These are phyloP conservation scores for Arctia plantaginis DNA, from an alignment of 2,888 invertebrate species.

Conservation along the genomic window DNA sequence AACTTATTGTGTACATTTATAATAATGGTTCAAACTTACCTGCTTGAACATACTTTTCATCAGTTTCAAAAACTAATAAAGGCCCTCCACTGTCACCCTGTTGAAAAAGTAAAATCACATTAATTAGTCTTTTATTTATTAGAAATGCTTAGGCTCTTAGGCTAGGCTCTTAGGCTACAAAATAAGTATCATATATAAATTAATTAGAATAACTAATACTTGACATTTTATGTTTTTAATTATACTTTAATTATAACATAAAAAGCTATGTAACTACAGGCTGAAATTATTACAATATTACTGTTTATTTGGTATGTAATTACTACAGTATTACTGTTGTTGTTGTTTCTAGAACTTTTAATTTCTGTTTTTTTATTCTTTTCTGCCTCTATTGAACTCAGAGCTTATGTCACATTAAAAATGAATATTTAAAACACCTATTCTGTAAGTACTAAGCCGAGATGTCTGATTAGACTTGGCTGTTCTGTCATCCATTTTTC, in stretches of 20 bases:
- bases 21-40: slow-evolving; percentile 70
- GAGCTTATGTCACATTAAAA: not conserved
- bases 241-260: not conserved
- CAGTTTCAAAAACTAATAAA: slow-evolving; percentile 80
- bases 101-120: slow-evolving; percentile 30
- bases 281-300: not conserved
- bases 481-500: not conserved
- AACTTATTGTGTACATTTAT: too few species aligned
- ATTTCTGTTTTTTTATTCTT: not conserved
- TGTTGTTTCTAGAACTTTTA: not conserved
- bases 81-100: slow-evolving; percentile 91
- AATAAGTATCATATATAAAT: not conserved
- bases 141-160: not conserved
- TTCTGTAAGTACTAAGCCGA: not conserved
- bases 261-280: not conserved
- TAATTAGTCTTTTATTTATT: not conserved
- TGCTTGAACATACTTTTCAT: slow-evolving; percentile 86
- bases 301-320: too few species aligned
- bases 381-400: not conserved
- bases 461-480: not conserved
- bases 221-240: not conserved
- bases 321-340: not conserved
- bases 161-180: not conserved
- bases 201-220: not conserved
- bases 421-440: not conserved